Evolutionary conservation across 1,140 invertebrate species (phyloP).

Genomic region (Patella vulgata): DNA sequence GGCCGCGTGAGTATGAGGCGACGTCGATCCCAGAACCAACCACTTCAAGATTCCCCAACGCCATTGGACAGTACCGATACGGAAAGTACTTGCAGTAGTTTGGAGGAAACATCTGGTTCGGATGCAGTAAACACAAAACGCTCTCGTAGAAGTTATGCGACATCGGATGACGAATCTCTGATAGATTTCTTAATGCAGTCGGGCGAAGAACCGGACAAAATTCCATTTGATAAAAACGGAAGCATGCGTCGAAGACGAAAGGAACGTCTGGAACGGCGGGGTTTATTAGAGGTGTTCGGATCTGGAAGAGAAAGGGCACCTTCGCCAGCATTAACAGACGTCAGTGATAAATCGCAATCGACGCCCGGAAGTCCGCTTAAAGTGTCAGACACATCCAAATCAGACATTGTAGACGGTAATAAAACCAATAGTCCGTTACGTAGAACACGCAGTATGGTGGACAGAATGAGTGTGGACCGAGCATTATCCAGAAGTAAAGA

Average conservation of each 20-base stretch:
- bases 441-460: conserved; percentile 45
- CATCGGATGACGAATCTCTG: conserved; percentile 43
- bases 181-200: conserved; percentile 49
- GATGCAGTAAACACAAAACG: conserved; percentile 16
- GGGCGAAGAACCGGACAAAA: conserved; percentile 17
- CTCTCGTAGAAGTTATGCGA: conserved; percentile 36
- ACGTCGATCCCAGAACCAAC: conserved; percentile 2
- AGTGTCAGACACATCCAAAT: conserved; percentile 27
- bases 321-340: conserved; percentile 38
- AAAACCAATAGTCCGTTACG: conserved; percentile 19
- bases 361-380: conserved; percentile 17
- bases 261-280: conserved; percentile 35
- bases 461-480: conserved; percentile 33
- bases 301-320: conserved; percentile 51
- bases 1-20: conserved; percentile 40
- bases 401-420: conserved; percentile 18
- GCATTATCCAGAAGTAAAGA: conserved; percentile 5
- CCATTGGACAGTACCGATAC: conserved; percentile 29
- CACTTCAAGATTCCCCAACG: neutral
- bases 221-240: conserved; percentile 46
- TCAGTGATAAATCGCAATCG: neutral
- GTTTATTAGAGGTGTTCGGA: conserved; percentile 24
- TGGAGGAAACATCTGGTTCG: conserved; percentile 26
- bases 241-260: conserved; percentile 46
- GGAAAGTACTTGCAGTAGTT: conserved; percentile 39